phyloP scores from a whole-genome alignment of 1,140 invertebrate species.

The Drosophila bifasciata region DNA sequence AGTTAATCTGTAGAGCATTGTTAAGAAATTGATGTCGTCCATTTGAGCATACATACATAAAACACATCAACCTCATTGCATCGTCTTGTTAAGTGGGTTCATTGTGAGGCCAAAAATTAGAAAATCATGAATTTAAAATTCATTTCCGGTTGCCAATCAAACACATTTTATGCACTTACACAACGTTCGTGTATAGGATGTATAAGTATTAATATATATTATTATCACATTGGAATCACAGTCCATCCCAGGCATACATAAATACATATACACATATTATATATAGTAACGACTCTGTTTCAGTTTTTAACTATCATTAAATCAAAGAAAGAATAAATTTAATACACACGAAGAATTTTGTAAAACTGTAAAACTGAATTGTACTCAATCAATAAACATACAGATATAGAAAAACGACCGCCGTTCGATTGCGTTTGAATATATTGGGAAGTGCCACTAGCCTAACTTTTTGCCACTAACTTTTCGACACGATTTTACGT shows the following conservation, averaged over 20 bases:
- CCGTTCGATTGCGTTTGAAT: background rate
- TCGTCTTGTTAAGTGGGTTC: constrained; percentile 51
- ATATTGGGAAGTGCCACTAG: background rate
- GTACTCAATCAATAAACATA: constrained; percentile 57
- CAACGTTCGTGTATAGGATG: constrained; percentile 9
- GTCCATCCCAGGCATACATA: constrained; percentile 43
- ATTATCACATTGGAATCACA: constrained; percentile 49
- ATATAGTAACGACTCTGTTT: constrained; percentile 22
- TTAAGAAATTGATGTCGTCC: constrained; percentile 52
- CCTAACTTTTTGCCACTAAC: too few relatives aligned
- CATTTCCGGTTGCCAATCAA: constrained; percentile 57
- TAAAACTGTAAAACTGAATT: constrained; percentile 43
- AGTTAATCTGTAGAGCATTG: constrained; percentile 18
- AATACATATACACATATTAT: background rate
- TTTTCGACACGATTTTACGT: too few relatives aligned
- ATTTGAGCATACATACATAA: constrained; percentile 25
- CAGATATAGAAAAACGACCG: constrained; percentile 22
- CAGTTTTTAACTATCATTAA: constrained; percentile 23
- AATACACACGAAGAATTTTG: constrained; percentile 24
- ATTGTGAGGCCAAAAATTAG: constrained; percentile 45
- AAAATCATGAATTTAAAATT: constrained; percentile 60
- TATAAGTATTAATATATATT: constrained; percentile 43
- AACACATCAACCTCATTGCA: constrained; percentile 49
- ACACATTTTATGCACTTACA: constrained; percentile 38
- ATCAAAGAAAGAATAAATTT: constrained; percentile 12